Percentiles rank a stretch among this genome's conserved stretches.
phyloP scores from a whole-genome alignment of 1,140 invertebrate species.

The Dendroctonus valens region DNA sequence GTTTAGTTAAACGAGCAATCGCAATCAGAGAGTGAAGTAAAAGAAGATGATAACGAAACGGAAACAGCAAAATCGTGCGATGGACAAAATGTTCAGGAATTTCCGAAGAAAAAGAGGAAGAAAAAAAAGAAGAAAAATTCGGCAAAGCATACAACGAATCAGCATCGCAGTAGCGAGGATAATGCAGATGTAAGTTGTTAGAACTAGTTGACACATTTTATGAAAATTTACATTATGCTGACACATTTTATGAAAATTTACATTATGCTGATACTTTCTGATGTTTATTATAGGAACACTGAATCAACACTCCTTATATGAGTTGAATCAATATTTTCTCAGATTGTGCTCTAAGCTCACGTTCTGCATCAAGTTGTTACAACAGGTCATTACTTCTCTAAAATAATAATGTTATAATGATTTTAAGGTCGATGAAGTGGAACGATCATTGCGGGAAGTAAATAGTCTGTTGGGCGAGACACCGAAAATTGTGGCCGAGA shows the following conservation, averaged over 20 bases:
- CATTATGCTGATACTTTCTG: no score
- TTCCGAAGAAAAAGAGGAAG: conserved; percentile 59
- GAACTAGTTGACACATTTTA: neutral
- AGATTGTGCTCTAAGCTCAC: no score
- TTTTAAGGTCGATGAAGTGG: conserved; percentile 66
- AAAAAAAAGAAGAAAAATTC: conserved; percentile 62
- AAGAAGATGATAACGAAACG: conserved; percentile 69
- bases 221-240: no score
- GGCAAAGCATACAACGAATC: conserved; percentile 50
- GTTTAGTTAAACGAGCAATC: conserved; percentile 60
- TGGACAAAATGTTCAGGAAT: conserved; percentile 48
- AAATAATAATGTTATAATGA: no score
- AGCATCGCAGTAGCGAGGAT: conserved; percentile 60
- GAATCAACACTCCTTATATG: no score
- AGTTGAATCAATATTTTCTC: no score
- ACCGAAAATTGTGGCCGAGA: conserved; percentile 42
- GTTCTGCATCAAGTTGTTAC: no score
- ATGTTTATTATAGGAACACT: no score
- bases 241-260: no score
- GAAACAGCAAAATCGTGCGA: conserved; percentile 56
- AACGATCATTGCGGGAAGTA: conserved; percentile 68
- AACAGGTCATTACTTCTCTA: no score
- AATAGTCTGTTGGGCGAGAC: conserved; percentile 68
- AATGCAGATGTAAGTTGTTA: conserved; percentile 55
- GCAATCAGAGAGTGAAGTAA: conserved; percentile 66